Conservation (phyloP, 2,888 invertebrate genomes). For the Imbricaverruca yamaguchii region DNA sequence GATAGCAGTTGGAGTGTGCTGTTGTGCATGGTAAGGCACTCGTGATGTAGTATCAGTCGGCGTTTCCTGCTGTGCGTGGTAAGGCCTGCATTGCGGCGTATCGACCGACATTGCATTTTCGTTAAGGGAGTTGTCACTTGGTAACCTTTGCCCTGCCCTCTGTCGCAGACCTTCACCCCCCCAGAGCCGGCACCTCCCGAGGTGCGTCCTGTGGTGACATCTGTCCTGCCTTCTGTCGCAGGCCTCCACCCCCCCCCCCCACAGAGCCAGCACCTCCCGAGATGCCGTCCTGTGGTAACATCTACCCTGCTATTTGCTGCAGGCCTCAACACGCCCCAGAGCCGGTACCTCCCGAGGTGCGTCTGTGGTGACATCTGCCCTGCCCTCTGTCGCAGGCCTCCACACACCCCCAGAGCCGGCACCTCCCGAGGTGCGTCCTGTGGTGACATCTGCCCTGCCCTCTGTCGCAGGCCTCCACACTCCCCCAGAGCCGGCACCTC, state of each 20-base stretch:
- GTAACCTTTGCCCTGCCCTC: too few species aligned
- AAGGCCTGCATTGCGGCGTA: too few species aligned
- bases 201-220: too few species aligned
- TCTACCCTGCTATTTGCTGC: not conserved
- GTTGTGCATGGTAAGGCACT: slow-evolving; percentile 36
- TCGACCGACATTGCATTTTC: too few species aligned
- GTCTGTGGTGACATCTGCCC: too few species aligned
- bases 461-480: slow-evolving; percentile 48
- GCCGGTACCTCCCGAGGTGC: slow-evolving; percentile 75
- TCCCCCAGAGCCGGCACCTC: slow-evolving; percentile 76
- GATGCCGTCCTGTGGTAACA: slow-evolving; percentile 53
- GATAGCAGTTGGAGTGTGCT: too few species aligned
- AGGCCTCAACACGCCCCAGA: slow-evolving; percentile 65
- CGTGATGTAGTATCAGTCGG: slow-evolving; percentile 75
- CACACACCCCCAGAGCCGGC: slow-evolving; percentile 80
- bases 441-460: too few species aligned
- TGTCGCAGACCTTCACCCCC: slow-evolving; percentile 53
- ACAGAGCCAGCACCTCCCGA: too few species aligned
- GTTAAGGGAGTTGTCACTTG: too few species aligned
- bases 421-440: slow-evolving; percentile 74
- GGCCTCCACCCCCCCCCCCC: too few species aligned
- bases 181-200: slow-evolving; percentile 80
- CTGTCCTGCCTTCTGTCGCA: too few species aligned
- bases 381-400: slow-evolving; percentile 36
- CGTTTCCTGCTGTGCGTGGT: slow-evolving; percentile 62